Percentiles rank a stretch among this genome's conserved stretches.
Conservation (phyloP, 1,140 invertebrate genomes). For the Dysdera silvatica region DNA sequence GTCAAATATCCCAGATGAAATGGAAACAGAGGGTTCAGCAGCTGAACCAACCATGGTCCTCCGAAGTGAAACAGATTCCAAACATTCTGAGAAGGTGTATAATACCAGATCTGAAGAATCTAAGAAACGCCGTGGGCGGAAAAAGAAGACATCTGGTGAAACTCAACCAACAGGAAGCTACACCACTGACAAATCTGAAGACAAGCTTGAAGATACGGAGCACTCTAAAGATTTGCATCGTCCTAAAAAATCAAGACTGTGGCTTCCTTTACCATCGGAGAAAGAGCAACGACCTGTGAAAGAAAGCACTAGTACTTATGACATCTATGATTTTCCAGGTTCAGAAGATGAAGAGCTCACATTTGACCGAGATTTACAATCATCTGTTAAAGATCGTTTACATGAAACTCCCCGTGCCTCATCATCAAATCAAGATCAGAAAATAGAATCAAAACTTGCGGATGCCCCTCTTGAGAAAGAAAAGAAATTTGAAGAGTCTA, state of each 20-base stretch:
- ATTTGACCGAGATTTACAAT: slow-evolving; percentile 8
- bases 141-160: slow-evolving; percentile 32
- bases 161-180: background rate
- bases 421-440: too few relatives aligned
- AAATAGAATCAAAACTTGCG: background rate
- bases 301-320: slow-evolving; percentile 26
- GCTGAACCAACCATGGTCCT: too few relatives aligned
- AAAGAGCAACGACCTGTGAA: slow-evolving; percentile 22
- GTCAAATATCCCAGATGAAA: too few relatives aligned
- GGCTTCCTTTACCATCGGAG: slow-evolving; percentile 15
- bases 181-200: slow-evolving; percentile 11
- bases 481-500: slow-evolving; percentile 9
- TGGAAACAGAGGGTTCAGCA: too few relatives aligned
- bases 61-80: background rate
- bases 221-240: slow-evolving; percentile 17
- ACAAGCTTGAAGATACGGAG: slow-evolving; percentile 16
- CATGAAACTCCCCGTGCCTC: slow-evolving; percentile 18
- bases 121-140: slow-evolving; percentile 30
- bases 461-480: slow-evolving; percentile 16
- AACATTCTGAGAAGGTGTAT: background rate
- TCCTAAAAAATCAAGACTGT: slow-evolving; percentile 21
- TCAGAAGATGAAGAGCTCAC: slow-evolving; percentile 33
- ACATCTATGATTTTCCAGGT: slow-evolving; percentile 37
- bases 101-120: slow-evolving; percentile 15
- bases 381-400: slow-evolving; percentile 20